Base-by-base conservation (phyloP, 2,888 invertebrate genomes). In the Euphydryas editha region DNA sequence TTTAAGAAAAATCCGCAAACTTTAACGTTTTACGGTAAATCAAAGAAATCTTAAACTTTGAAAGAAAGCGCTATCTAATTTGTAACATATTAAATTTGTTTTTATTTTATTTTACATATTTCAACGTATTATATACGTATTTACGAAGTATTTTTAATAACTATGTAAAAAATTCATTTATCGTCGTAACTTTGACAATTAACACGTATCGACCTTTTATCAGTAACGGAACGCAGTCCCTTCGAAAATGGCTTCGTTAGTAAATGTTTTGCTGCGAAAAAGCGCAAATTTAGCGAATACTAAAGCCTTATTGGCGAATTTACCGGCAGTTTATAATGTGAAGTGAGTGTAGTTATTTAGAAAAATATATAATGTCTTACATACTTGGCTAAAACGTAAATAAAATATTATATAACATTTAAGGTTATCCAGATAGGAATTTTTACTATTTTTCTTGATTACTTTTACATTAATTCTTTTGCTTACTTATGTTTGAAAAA, bases 221-320 rank as follows among this genome's bases (percentile, higher is more conserved):
- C 30, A 68, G 67, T 69, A 81, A 80, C 76, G 81, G 74, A 81
- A 76, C 78, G 74, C 67, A 84, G 79, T 84, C 77, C 80, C 74
- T 75, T 80, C 77, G 93, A 90, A 88, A 84, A 92, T 92, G 92
- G 88, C 89, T 80, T 90, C 88, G 78, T 70, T 92, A 39, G 71
- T 91, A 60, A 92, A 87, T 89, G 93, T 93, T 78, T 92, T 95
- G 85, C 81, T 94, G 78, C 93, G 93, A 83, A 95, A 94, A 93
- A 88, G 93, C 21, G 73, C 88, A 60, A 89, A 89, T 82, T 86
- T 93, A 69, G 78, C 86, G 58, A 82, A 85, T 77, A 83, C 84
- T 51, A 87, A 86, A 69, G 81, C 82, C 54, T 79, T 94, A 39
- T 76, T 93, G 69, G 91, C 89, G 73, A 92, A 90, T 84, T 80